Base-by-base conservation (phyloP, 1,140 invertebrate species). In the Drosophila tropicalis region DNA sequence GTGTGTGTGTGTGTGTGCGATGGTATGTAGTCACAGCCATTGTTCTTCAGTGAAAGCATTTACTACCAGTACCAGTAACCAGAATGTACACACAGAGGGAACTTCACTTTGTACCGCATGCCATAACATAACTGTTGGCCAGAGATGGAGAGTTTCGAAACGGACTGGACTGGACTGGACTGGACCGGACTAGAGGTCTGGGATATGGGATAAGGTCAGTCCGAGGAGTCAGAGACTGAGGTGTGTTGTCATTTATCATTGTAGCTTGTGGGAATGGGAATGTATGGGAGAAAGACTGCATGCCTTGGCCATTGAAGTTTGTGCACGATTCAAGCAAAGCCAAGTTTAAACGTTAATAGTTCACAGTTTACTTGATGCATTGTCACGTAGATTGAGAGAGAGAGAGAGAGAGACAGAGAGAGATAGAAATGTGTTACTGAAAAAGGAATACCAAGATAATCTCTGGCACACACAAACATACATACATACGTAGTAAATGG, bases 301-400 rank as follows among this genome's bases (percentile, higher is more conserved):
- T 57, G 39, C 51, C 22, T 10, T 54, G 17, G 47, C 39, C 9
- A 17, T 19, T 40, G 56, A 17, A 63, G 15, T 17, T 32, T 40
- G 36, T 60, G 17, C 62, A 65, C 47, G 51, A 74, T 75, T 67
- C 29, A 29, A 32, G 15, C 60, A 44, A 64, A 65, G 58, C 58
- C 40, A 70, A 69, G 82, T 86, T 86, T 70, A 78, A 85, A 81
- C 74, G 70, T 86, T 86, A 78, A 72, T 81, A 86, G 81, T 86
- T 86, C 67, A 81, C 62, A 69, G 67, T 54, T 39, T 67, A 29
- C 29, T 29, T 55, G 62, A 57, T 74, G 76, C 70, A 70, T 56
- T 61, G 41, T 29, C 29, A 29, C 29, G 29, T 29, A 29, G 29
- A 9, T n/a, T n/a, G 34, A 39, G 5, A 17, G 41, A 34, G 34